Evolutionary conservation across 2,113 vertebrate species (phyloP).

Genomic region (Coryphaenoides rupestris): DNA sequence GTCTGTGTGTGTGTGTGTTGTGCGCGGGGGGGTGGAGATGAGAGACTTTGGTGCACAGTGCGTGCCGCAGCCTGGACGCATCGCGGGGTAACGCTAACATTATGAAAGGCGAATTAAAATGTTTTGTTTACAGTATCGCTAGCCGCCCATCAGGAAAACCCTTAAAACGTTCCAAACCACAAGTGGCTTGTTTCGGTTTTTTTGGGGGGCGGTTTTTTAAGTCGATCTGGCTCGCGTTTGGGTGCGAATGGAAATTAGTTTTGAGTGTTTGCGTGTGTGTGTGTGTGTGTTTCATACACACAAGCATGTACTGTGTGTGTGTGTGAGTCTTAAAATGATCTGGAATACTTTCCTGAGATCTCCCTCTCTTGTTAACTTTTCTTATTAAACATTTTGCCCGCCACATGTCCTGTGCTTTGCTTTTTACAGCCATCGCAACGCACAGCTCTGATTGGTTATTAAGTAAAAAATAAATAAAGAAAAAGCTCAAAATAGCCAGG

Average conservation of each 20-base stretch:
- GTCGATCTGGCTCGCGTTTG: slow-evolving; percentile 18
- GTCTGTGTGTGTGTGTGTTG: slow-evolving; percentile 26
- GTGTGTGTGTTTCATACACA: slow-evolving; percentile 8
- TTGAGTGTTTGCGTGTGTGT: slow-evolving; percentile 24
- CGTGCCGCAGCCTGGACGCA: slow-evolving; percentile 21
- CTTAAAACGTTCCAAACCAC: slow-evolving; percentile 42
- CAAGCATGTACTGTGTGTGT: neutral
- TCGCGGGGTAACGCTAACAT: slow-evolving; percentile 41
- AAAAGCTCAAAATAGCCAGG: neutral
- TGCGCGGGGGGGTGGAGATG: slow-evolving; percentile 51
- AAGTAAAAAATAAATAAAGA: no score
- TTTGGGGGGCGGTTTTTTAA: slow-evolving; percentile 39
- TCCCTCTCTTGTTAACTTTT: neutral
- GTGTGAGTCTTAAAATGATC: neutral
- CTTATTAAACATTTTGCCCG: neutral
- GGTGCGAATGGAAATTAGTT: neutral
- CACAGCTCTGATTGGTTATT: neutral
- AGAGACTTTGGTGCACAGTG: slow-evolving; percentile 43
- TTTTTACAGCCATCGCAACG: neutral
- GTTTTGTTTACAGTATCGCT: slow-evolving; percentile 53
- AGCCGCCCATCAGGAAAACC: slow-evolving; percentile 53
- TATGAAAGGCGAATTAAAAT: slow-evolving; percentile 53
- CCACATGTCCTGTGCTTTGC: neutral
- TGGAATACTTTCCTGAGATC: neutral
- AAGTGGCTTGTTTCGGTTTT: slow-evolving; percentile 47